Evolutionary conservation across 92 coral and sea anemone genomes (phyloP).

Genomic region (Epizoanthus scotinus): DNA sequence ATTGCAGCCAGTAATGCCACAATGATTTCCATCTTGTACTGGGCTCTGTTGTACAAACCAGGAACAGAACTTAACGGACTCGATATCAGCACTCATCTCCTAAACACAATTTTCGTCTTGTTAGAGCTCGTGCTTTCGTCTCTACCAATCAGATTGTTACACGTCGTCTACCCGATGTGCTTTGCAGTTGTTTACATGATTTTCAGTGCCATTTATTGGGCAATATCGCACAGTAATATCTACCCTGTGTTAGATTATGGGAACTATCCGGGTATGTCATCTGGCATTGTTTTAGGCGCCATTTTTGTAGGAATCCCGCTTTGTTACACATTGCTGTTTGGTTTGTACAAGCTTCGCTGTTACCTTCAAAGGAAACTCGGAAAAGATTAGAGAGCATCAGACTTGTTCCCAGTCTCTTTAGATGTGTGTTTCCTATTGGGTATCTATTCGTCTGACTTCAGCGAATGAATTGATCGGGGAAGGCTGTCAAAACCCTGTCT

Average conservation of each 20-base stretch:
- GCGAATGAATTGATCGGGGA: too few species aligned
- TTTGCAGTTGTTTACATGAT: slow-evolving; percentile 56
- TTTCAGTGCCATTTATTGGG: slow-evolving; percentile 87
- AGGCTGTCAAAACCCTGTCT: too few species aligned
- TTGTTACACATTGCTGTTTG: slow-evolving; percentile 61
- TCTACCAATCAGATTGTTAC: slow-evolving; percentile 75
- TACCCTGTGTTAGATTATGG: slow-evolving; percentile 73
- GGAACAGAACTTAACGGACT: slow-evolving; percentile 44
- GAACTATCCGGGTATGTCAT: slow-evolving; percentile 57
- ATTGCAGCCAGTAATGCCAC: slow-evolving; percentile 62
- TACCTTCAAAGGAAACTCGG: slow-evolving; percentile 49
- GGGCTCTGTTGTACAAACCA: slow-evolving; percentile 58
- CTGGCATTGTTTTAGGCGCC: slow-evolving; percentile 53
- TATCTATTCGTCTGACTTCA: too few species aligned
- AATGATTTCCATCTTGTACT: slow-evolving; percentile 62
- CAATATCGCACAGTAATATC: slow-evolving; percentile 46
- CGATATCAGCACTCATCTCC: slow-evolving; percentile 71
- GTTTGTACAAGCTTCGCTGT: slow-evolving; percentile 75
- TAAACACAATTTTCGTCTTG: slow-evolving; percentile 71
- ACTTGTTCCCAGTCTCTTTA: too few species aligned
- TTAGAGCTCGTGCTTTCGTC: slow-evolving; percentile 62
- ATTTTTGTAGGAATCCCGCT: slow-evolving; percentile 61
- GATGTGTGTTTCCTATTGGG: too few species aligned
- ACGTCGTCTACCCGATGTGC: slow-evolving; percentile 60
- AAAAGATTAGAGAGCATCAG: slow-evolving; percentile 1